Conservation (phyloP, 2,113 vertebrate genomes). For the Coreoperca whiteheadi region DNA sequence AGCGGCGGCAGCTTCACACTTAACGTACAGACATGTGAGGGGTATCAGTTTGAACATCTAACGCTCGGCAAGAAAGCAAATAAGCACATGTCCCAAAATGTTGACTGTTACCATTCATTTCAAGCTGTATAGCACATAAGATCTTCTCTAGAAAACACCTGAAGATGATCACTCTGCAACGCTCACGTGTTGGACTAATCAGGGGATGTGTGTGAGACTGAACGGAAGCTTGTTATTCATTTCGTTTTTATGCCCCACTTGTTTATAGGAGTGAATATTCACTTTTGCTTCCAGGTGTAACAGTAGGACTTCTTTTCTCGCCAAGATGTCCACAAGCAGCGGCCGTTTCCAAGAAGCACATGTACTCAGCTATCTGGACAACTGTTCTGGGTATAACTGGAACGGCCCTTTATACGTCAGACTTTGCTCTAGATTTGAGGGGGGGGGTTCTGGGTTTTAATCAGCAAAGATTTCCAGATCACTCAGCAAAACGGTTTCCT, state of each 20-base stretch:
- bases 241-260: constrained; percentile 1
- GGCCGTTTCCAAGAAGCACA: neutral
- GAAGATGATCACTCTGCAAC: neutral
- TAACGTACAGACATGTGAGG: neutral
- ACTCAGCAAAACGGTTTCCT: neutral
- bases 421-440: neutral
- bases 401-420: neutral
- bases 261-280: constrained; percentile 14
- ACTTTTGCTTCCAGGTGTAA: neutral
- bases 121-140: neutral
- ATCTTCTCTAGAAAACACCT: neutral
- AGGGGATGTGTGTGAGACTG: neutral
- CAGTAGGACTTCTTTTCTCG: neutral
- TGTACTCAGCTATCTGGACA: neutral
- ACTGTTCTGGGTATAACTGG: no score
- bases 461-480: neutral
- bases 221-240: constrained; percentile 26
- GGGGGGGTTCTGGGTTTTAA: neutral
- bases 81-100: neutral
- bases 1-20: neutral
- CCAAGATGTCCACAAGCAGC: neutral
- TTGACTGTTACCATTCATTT: neutral
- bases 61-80: neutral
- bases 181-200: neutral
- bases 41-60: neutral